Percentiles rank a stretch among this genome's conserved stretches.
Conservation (phyloP, 2,888 invertebrate species). For the Drosophila monieri region DNA sequence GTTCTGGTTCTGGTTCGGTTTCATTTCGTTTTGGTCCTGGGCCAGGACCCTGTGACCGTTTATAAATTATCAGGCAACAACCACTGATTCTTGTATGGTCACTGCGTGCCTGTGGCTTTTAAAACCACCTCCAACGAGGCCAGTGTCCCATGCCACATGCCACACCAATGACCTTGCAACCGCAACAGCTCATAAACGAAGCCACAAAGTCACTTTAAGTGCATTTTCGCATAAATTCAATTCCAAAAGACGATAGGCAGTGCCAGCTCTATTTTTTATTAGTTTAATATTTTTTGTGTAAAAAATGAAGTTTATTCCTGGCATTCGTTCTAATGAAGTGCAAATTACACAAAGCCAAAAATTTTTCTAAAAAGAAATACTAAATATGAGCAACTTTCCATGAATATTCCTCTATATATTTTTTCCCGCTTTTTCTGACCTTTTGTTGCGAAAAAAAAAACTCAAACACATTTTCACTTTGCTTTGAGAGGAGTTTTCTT, state of each 20-base stretch:
- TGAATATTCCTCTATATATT: conserved; percentile 30
- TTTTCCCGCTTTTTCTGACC: conserved; percentile 1
- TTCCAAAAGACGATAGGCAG: conserved; percentile 29
- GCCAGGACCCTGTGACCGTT: conserved; percentile 37
- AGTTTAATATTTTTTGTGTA: neutral
- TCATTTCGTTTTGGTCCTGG: conserved; percentile 15
- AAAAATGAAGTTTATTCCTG: conserved; percentile 18
- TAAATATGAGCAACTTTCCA: conserved; percentile 32
- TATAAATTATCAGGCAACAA: conserved; percentile 71
- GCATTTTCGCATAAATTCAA: conserved; percentile 60
- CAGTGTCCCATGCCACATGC: neutral
- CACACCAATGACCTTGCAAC: conserved; percentile 35
- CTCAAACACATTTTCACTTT: conserved; percentile 73
- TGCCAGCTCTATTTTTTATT: conserved; percentile 2
- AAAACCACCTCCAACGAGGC: neutral
- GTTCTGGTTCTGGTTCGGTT: conserved; percentile 10
- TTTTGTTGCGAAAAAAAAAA: conserved; percentile 65
- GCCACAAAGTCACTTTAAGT: conserved; percentile 72
- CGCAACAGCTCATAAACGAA: conserved; percentile 71
- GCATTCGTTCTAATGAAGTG: conserved; percentile 54
- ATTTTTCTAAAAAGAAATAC: conserved; percentile 41
- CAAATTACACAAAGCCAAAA: conserved; percentile 72
- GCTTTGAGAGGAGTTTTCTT: conserved; percentile 38
- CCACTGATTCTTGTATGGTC: conserved; percentile 71
- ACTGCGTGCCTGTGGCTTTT: conserved; percentile 40